Evolutionary conservation across 2,113 vertebrate genomes (phyloP), one percentile per base, ranked within the genome.

Genomic region (Plecturocebus donacophilus): DNA sequence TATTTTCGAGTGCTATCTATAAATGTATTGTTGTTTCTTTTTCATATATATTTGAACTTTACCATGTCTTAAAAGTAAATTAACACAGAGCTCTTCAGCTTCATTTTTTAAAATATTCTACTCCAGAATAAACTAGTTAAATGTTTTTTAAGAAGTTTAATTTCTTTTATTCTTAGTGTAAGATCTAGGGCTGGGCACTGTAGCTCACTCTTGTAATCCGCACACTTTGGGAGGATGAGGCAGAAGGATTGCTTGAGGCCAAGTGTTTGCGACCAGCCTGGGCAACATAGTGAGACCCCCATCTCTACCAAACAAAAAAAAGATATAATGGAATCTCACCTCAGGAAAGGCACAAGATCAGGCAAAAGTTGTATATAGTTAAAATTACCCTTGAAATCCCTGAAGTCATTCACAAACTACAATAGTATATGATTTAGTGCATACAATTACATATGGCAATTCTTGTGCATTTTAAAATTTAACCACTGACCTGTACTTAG

Each of bases 331-430:
- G 21, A 95, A 77, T 87, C 38, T 90, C 38, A 96, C 19, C 40
- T 86, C n/a, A 76, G n/a, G 70, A 96, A 90, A 96, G 56, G 83
- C 5, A 81, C 91, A 75, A 92, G 58, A 42, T 68, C 21, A 95
- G 35, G 21, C 49, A 82, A 58, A 97, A 94, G 66, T 84, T 83
- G 23, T 45, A 38, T 58, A 12, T 90, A 42, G 25, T 76, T 75
- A 84, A 92, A 89, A 87, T 93, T 71, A 90, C 8, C n/a, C 23
- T 91, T 81, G 80, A 92, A 89, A 85, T 81, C 49, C 13, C 30
- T 92, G 56, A 38, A 42, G 42, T 92, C 66, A 71, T 68, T 47
- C 54, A 76, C 13, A 76, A 76, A 82, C 47, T 82, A 16, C 79
- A 81, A 66, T 42, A 75, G 40, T 87, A 10, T 35, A 58, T 80